Percentiles rank a stretch among this genome's conserved stretches.
Evolutionary conservation across 92 coral and sea anemone species (phyloP).

Genomic region (Bergia puertoricense): DNA sequence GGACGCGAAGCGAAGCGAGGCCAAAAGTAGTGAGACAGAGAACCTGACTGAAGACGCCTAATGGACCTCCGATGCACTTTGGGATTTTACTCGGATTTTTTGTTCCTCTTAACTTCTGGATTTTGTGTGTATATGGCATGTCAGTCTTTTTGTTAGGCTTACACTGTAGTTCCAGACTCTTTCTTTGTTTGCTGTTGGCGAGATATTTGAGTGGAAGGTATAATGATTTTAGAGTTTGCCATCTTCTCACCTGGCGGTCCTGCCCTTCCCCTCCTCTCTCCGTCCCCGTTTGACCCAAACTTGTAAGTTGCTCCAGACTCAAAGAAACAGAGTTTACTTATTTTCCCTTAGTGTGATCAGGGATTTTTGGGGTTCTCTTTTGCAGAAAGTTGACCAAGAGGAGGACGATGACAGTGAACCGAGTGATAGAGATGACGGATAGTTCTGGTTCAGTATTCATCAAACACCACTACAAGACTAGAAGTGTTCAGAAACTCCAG

Average conservation of each 20-base stretch:
- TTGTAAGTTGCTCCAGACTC: background rate
- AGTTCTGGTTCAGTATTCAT: background rate
- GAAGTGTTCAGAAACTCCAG: background rate
- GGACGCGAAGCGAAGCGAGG: too few species aligned
- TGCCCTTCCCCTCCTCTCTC: background rate
- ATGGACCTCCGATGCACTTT: too few species aligned
- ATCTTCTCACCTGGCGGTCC: background rate
- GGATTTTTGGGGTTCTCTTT: background rate
- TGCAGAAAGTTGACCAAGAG: background rate
- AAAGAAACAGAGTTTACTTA: too few species aligned
- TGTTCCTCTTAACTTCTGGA: too few species aligned
- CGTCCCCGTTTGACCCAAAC: background rate
- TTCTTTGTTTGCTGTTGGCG: too few species aligned
- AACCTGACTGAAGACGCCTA: too few species aligned
- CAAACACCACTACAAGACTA: background rate
- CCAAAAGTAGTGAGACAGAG: too few species aligned
- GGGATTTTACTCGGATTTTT: too few species aligned
- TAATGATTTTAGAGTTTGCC: background rate
- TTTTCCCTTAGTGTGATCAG: background rate
- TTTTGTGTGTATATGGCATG: too few species aligned
- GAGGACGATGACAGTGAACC: background rate
- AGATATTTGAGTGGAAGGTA: too few species aligned
- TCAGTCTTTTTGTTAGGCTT: too few species aligned
- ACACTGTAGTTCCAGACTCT: too few species aligned
- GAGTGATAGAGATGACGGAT: background rate